Base-by-base conservation (phyloP, 2,113 vertebrate genomes). In the Epinephelus moara region DNA sequence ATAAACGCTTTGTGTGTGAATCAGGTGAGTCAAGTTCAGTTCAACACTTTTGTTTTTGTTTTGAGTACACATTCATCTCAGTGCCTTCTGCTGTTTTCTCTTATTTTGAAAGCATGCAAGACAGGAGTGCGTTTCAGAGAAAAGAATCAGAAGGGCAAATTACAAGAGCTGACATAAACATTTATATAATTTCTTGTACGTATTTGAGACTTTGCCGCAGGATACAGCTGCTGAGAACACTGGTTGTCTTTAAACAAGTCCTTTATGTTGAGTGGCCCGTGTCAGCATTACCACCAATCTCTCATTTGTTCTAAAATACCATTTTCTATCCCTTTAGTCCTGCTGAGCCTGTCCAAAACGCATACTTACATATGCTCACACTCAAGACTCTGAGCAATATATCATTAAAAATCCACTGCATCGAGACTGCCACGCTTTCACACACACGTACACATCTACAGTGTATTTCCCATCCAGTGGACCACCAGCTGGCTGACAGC, bases 401-500 rank as follows among this genome's bases (percentile, higher is more conserved):
- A 57, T 75, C 17, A 75, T 66, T 70, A 77, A 66, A 47, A 89
- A 62, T 60, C 59, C n/a, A 4, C 62, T 2, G 33, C 27, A 40
- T 42, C 56, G 57, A 84, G 37, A 25, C 25, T 75, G 12, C 17
- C 23, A 1, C 52, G 37, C 53, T 52, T 30, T 37, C 33, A 40
- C 13, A 61, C 61, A 56, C 63, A 76, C 12, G 14, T 21, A 57
- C 61, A 56, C 56, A 78, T 13, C 68, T 6, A 25, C 78, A 70
- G 62, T 70, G 82, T 45, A 52, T 84, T 75, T 77, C 71, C 73
- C 56, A 90, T 91, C 75, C 55, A 80, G 84, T 30, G 59, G 86
- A 91, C 88, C 86, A 93, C 90, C 93, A 90, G 91, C 92, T 91
- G 88, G 71, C 82, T 92, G 88, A 90, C 91, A 93, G 93, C 91